Percentiles rank a stretch among this genome's conserved stretches.
These are phyloP conservation scores for Drosophila sulfurigaster DNA, from an alignment of 1,140 invertebrate species.

Conservation along the genomic window DNA sequence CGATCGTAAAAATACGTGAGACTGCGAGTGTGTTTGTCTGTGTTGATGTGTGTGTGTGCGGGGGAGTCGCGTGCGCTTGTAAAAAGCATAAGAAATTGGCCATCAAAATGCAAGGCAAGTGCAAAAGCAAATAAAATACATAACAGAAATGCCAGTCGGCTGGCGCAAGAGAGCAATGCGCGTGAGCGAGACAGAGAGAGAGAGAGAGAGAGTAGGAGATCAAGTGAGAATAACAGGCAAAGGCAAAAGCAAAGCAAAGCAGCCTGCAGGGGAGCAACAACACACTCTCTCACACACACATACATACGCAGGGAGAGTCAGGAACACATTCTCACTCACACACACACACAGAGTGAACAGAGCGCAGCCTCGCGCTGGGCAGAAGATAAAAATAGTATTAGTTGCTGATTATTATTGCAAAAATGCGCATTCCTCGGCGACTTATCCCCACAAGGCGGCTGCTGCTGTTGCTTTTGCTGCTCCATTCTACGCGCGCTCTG, in stretches of 20 bases:
- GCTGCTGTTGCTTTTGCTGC: conserved; percentile 28
- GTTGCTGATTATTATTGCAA: conserved; percentile 84
- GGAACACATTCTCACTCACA: conserved; percentile 40
- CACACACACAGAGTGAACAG: conserved; percentile 6
- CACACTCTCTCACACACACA: conserved; percentile 12
- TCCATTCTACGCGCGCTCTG: conserved; percentile 60
- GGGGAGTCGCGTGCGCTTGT: conserved; percentile 51
- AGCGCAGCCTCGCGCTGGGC: conserved; percentile 54
- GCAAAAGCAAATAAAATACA: conserved; percentile 51
- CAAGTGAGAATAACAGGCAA: conserved; percentile 28
- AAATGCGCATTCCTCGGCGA: conserved; percentile 81
- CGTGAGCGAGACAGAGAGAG: conserved; percentile 4
- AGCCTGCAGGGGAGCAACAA: conserved; percentile 44
- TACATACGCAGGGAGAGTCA: conserved; percentile 5
- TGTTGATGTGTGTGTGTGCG: conserved; percentile 30
- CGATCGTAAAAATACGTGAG: conserved; percentile 30
- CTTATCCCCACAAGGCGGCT: conserved; percentile 71
- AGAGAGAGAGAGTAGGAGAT: conserved; percentile 33
- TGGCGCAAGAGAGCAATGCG: no score
- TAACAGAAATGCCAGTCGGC: conserved; percentile 39
- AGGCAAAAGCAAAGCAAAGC: not conserved
- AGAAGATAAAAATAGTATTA: conserved; percentile 84
- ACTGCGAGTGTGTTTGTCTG: conserved; percentile 6
- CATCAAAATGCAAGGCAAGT: conserved; percentile 56
- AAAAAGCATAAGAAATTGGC: conserved; percentile 55